These are phyloP conservation scores for Oryzaephilus surinamensis DNA, from an alignment of 1,140 invertebrate genomes.

Conservation along the genomic window DNA sequence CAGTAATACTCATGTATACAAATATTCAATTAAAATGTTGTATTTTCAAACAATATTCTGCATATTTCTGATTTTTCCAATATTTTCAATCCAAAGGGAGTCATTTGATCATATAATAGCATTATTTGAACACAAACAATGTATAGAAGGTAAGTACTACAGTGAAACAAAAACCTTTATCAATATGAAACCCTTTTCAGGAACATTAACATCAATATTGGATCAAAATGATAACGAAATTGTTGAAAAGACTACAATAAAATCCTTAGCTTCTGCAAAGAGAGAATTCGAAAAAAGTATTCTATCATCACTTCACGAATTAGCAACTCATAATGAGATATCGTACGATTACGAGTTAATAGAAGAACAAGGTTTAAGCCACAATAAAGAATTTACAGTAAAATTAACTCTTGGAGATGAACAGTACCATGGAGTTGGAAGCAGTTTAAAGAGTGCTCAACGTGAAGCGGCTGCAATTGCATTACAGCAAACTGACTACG, in stretches of 20 bases:
- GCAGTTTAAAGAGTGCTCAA: conserved; percentile 26
- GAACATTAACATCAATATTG: not conserved
- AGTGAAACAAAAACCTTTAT: not conserved
- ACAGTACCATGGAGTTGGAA: conserved; percentile 18
- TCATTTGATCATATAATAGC: too few relatives aligned
- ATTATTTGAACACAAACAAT: conserved; percentile 13
- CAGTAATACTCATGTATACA: too few relatives aligned
- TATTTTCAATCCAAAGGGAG: too few relatives aligned
- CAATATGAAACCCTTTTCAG: not conserved
- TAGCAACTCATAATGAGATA: conserved; percentile 20
- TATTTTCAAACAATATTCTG: too few relatives aligned
- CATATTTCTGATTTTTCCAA: too few relatives aligned
- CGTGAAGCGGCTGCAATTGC: conserved; percentile 18
- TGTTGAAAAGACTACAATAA: not conserved
- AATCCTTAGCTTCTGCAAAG: not conserved
- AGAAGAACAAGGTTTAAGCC: conserved; percentile 20
- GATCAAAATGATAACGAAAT: not conserved
- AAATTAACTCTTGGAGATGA: conserved; percentile 23
- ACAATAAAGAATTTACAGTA: conserved; percentile 21
- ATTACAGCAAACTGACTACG: conserved; percentile 21
- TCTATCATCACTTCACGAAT: conserved; percentile 18
- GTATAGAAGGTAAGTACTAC: conserved; percentile 14
- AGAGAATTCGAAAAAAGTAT: conserved; percentile 8
- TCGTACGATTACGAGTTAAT: conserved; percentile 18
- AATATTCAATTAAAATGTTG: too few relatives aligned